Base-by-base conservation (phyloP, 2,113 vertebrate genomes). In the Ginglymostoma cirratum region DNA sequence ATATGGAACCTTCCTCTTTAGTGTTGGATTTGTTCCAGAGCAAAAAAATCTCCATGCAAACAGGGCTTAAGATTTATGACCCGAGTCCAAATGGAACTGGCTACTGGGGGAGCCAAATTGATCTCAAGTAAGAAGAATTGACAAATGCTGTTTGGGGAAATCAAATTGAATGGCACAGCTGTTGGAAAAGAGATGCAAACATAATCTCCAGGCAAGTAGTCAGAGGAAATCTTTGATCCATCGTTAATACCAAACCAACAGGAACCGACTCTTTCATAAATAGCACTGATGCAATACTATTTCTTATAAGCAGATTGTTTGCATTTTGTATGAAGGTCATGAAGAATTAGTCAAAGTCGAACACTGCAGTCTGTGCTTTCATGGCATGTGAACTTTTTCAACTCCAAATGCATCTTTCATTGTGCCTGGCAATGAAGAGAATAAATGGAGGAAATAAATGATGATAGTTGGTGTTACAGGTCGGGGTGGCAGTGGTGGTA, bases 21-120 rank as follows among this genome's bases (percentile, higher is more conserved):
- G 94, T 95, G 94, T 95, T 95, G 69, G 94, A 95, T 95, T 95
- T 95, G 94, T 95, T 72, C 94, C 94, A 95, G 94, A 95, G 94
- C 27, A 27, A 76, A 52, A 80, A 52, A 95, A 95, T 95, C 94
- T 95, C 69, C 94, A 52, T 95, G 67, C 94, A 95, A 95, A 76
- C 94, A 52, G 67, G 94, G 94, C 66, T 95, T 72, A 95, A 95
- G 94, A 95, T 95, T 95, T 95, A 95, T 95, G 67, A 95, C 69
- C 94, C 94, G 24, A 72, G 27, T 95, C 94, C 69, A 76, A 95
- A 72, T 95, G 69, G 69, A 95, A 76, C 94, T 95, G 94, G 94
- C 94, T 95, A 72, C 94, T 95, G 94, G 76, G 94, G 69, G 94
- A 95, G 69, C 94, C 69, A 72, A 95, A 52, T 95, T 27, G 69